phyloP scores from a whole-genome alignment of 2,797 vertebrate genomes.

The Pipistrellus kuhlii region DNA sequence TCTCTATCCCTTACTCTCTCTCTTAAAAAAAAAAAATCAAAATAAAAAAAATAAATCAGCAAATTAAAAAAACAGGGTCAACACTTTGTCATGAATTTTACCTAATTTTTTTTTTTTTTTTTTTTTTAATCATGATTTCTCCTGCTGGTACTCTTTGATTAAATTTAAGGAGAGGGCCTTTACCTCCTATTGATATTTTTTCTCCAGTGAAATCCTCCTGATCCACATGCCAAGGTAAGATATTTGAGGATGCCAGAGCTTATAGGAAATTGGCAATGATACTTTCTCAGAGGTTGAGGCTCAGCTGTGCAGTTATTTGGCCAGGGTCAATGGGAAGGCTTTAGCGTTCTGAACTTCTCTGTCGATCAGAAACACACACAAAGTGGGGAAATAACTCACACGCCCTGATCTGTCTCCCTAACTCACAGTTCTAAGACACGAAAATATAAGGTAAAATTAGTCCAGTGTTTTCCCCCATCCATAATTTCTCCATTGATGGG shows the following conservation, averaged over 20 bases:
- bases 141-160: background rate
- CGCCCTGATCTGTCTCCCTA: background rate
- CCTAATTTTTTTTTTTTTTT: background rate
- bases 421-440: background rate
- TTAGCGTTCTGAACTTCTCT: accelerated
- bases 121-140: background rate
- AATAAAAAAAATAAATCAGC: no score
- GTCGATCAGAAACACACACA: accelerated
- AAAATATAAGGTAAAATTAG: background rate
- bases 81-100: background rate
- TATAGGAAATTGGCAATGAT: background rate
- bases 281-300: background rate
- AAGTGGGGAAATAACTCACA: background rate
- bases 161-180: background rate
- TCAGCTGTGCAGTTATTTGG: background rate
- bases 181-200: background rate
- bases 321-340: background rate
- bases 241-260: background rate
- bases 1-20: background rate
- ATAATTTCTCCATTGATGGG: background rate
- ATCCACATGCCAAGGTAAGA: background rate
- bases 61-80: background rate
- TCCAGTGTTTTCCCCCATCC: accelerated
- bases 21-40: background rate
- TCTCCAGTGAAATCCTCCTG: background rate